Evolutionary conservation across 2,113 vertebrate genomes (phyloP).

Genomic region (Halcyon senegalensis): DNA sequence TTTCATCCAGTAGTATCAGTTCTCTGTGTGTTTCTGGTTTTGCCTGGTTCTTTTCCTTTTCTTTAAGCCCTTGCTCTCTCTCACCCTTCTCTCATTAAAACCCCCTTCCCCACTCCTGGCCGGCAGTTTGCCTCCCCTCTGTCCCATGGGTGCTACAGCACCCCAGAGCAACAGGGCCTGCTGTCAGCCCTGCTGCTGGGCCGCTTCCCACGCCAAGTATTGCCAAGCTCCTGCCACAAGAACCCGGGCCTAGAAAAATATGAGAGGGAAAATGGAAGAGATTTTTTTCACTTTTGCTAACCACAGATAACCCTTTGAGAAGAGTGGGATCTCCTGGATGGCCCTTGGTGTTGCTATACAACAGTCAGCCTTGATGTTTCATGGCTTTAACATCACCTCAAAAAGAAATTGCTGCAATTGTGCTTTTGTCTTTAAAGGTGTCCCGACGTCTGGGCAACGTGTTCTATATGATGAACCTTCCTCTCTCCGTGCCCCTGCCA

Average conservation of each 20-base stretch:
- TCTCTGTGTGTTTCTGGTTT: background rate
- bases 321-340: background rate
- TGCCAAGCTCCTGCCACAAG: background rate
- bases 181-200: background rate
- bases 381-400: background rate
- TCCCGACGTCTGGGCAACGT: conserved; percentile 84
- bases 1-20: background rate
- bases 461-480: conserved; percentile 86
- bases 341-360: background rate
- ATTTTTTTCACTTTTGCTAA: background rate
- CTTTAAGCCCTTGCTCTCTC: background rate
- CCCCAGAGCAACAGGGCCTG: background rate
- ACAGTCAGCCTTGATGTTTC: background rate
- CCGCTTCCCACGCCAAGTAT: background rate
- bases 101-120: background rate
- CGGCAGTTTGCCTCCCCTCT: background rate
- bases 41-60: background rate
- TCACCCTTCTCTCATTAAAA: background rate
- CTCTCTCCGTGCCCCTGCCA: conserved; percentile 66
- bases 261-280: background rate
- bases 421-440: conserved; percentile 80
- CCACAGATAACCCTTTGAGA: background rate
- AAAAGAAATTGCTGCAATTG: background rate
- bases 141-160: background rate
- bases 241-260: background rate